Base-by-base conservation (phyloP, 2,888 invertebrate genomes). In the Orchestes rusci region DNA sequence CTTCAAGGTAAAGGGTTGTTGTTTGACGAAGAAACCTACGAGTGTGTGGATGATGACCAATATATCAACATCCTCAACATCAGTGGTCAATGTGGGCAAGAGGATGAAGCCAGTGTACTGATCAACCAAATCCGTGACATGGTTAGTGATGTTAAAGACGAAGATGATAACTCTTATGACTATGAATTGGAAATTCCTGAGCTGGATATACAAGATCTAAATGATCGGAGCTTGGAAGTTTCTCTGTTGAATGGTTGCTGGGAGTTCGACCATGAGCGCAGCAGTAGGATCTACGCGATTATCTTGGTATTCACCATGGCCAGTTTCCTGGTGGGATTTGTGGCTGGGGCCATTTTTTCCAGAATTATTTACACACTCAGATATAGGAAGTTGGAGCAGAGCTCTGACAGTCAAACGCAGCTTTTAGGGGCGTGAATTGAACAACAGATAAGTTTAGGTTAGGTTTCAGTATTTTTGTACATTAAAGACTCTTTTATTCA, bases 1-100 rank as follows among this genome's bases (percentile, higher is more conserved):
- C 47, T 66, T n/a, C 46, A 51, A 1, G 41, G 47, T n/a, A 54
- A 44, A 12, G 52, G 52, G n/a, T 53, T 57, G 8, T 53, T 58
- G 7, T 56, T 58, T 39, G 34, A 53, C 4, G 49, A 54, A 2
- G 58, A 57, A 13, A 53, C 56, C 2, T 56, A 58, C 28, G 54
- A 55, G 29, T 64, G 60, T 41, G 47, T 43, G 16, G 52, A 46
- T 7, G 48, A 43, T 19, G 53, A 50, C 19, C 43, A 39, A 17
- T 57, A 50, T 36, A 43, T 58, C 8, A 50, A 56, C 23, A 55
- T 63, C 45, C 61, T 56, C 39, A 47, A 10, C 10, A 23, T 10
- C 10, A 10, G 10, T 23, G 23, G 23, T n/a, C n/a, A n/a, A n/a
- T n/a, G n/a, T n/a, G n/a, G n/a, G n/a, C n/a, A n/a, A n/a, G n/a